Base-by-base conservation (phyloP, 2,888 invertebrate species). In the Noctua janthina region DNA sequence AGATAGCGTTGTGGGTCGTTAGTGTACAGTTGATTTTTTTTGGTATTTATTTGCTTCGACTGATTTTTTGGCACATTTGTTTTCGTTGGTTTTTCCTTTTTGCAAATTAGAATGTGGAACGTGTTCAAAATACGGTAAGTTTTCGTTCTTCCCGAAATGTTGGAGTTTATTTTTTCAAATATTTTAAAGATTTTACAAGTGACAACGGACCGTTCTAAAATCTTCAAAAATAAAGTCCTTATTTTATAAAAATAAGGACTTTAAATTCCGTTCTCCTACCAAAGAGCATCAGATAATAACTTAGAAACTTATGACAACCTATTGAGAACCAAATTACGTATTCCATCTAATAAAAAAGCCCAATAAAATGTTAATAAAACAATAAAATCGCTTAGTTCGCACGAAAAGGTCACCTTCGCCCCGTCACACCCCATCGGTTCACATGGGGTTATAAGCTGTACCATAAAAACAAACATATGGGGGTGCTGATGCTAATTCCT, bases 371-470 rank as follows among this genome's bases (percentile, higher is more conserved):
- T 74, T 51, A 88, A 71, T 77, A 79, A 73, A 79, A 76, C 64
- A 76, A 79, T 84, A 79, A 86, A 83, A 87, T 76, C 35, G 71
- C 56, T 75, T 73, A 74, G 71, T 73, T 73, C 23, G 81, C 81
- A 83, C 73, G 68, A 75, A 81, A 89, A 89, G 88, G 83, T 89
- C 85, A 88, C 87, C 80, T 74, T 74, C n/a, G 35, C 49, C 68
- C 20, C 62, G 86, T 82, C 81, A 84, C 81, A 54, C 86, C 78
- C 82, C 83, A 88, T 87, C 56, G 78, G 77, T 54, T 80, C 78
- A 62, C 72, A 81, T 79, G 81, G 81, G 79, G 84, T 79, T 84
- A 80, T 64, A 79, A 86, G 72, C 81, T 20, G n/a, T 54, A 39
- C 56, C 72, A 80, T 81, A 82, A 82, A 84, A 82, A 81, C 72